A percentile compares a stretch with the other conserved stretches of the same genome.
phyloP scores from a whole-genome alignment of 1,140 invertebrate species.

The Lepidurus apus region DNA sequence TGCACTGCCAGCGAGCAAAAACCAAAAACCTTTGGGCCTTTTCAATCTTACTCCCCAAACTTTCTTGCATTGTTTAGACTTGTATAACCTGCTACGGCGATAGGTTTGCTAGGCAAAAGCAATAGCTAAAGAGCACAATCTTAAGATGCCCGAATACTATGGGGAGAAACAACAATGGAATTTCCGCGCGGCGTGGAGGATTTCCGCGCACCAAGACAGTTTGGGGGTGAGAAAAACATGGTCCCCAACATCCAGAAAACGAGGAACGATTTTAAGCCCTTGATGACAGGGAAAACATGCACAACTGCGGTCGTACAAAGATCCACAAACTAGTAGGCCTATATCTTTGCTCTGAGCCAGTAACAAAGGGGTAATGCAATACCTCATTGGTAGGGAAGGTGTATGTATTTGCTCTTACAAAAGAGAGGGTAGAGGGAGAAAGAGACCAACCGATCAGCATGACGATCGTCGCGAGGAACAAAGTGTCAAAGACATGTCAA shows the following conservation, averaged over 20 bases:
- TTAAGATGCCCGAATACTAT: not conserved
- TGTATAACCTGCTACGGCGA: not conserved
- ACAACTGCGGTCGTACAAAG: not conserved
- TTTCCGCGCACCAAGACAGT: too few relatives aligned
- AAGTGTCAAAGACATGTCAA: conserved; percentile 6
- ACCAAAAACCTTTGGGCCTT: too few relatives aligned
- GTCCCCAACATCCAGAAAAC: not conserved
- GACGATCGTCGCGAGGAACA: not conserved
- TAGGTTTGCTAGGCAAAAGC: not conserved
- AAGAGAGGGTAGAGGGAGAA: too few relatives aligned
- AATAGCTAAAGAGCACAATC: not conserved
- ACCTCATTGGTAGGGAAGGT: not conserved
- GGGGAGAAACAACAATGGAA: too few relatives aligned
- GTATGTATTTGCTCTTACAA: too few relatives aligned
- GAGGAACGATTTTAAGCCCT: not conserved
- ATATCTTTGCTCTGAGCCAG: not conserved
- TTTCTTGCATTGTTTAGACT: conserved; percentile 3
- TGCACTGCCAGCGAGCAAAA: not conserved
- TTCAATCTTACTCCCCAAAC: not conserved
- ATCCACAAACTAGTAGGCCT: not conserved
- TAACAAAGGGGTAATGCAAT: conserved; percentile 7
- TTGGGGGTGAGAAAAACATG: not conserved
- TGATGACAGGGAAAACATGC: conserved; percentile 1
- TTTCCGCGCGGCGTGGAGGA: too few relatives aligned
- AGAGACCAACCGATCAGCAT: not conserved